phyloP scores from a whole-genome alignment of 2,888 invertebrate species.

The Leucophenga maculata region DNA sequence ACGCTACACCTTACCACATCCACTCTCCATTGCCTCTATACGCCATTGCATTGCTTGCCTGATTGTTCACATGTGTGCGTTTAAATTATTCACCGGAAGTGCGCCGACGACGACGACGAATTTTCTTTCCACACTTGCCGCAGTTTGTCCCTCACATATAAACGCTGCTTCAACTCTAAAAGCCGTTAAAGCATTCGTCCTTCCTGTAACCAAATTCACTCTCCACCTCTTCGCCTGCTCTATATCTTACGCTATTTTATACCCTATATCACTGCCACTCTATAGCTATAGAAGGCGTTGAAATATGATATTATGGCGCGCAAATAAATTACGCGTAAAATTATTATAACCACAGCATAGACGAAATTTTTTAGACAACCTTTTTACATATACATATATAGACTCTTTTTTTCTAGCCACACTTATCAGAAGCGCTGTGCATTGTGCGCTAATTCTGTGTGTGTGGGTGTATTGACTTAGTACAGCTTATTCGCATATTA shows the following conservation, averaged over 20 bases:
- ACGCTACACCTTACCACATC: slow-evolving; percentile 45
- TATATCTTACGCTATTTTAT: not conserved
- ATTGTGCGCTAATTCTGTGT: too few relatives aligned
- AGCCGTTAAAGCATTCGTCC: slow-evolving; percentile 19
- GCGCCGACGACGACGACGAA: slow-evolving; percentile 30
- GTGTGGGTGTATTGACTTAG: too few relatives aligned
- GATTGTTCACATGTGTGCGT: slow-evolving; percentile 56
- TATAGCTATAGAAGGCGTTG: slow-evolving; percentile 30
- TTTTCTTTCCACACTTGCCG: slow-evolving; percentile 18
- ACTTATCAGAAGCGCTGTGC: too few relatives aligned
- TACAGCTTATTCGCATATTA: too few relatives aligned
- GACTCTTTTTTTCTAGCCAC: not conserved
- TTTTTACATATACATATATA: not conserved
- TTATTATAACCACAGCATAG: slow-evolving; percentile 55
- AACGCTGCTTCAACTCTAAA: not conserved
- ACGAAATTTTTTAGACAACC: not conserved
- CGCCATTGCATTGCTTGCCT: slow-evolving; percentile 5
- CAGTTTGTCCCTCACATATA: not conserved
- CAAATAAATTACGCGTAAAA: slow-evolving; percentile 65
- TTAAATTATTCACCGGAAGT: slow-evolving; percentile 63
- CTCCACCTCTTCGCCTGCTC: not conserved
- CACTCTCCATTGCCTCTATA: not conserved
- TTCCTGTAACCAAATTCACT: not conserved
- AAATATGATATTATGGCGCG: slow-evolving; percentile 62
- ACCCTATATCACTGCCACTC: not conserved